Evolutionary conservation across 2,888 invertebrate genomes (phyloP).

Genomic region (Clanis bilineata): DNA sequence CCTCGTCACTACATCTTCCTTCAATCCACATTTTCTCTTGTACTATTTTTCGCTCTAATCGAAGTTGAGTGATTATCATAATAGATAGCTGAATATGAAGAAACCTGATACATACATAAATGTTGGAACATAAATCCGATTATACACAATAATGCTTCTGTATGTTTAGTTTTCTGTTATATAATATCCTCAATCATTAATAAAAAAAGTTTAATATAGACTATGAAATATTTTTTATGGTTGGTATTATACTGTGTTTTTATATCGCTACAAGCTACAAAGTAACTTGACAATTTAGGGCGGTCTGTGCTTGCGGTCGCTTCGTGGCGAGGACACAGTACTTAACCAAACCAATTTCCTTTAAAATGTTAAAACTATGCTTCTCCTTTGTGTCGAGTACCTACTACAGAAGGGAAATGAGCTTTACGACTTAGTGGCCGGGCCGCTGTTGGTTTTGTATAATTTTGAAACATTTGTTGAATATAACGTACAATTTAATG

Average conservation of each 20-base stretch:
- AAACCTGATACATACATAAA: too few relatives aligned
- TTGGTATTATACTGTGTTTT: neutral
- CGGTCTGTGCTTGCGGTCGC: neutral
- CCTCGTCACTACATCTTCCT: too few relatives aligned
- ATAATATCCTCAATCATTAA: too few relatives aligned
- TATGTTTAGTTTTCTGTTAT: too few relatives aligned
- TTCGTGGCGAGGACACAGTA: conserved; percentile 1
- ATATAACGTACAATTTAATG: neutral
- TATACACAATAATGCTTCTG: too few relatives aligned
- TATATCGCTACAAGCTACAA: neutral
- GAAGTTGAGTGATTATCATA: too few relatives aligned
- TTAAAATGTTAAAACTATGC: conserved; percentile 1
- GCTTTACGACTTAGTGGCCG: neutral
- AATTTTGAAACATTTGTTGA: neutral
- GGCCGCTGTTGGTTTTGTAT: neutral
- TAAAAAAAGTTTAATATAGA: too few relatives aligned
- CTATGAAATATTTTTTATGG: too few relatives aligned
- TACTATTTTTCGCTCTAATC: too few relatives aligned
- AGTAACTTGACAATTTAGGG: neutral
- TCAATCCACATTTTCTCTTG: too few relatives aligned
- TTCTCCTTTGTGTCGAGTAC: neutral
- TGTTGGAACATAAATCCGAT: too few relatives aligned
- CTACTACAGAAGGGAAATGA: neutral
- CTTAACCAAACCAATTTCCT: conserved; percentile 8
- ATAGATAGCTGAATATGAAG: too few relatives aligned